phyloP scores from a whole-genome alignment of 1,140 invertebrate species.

The Philotrypesis tridentata region DNA sequence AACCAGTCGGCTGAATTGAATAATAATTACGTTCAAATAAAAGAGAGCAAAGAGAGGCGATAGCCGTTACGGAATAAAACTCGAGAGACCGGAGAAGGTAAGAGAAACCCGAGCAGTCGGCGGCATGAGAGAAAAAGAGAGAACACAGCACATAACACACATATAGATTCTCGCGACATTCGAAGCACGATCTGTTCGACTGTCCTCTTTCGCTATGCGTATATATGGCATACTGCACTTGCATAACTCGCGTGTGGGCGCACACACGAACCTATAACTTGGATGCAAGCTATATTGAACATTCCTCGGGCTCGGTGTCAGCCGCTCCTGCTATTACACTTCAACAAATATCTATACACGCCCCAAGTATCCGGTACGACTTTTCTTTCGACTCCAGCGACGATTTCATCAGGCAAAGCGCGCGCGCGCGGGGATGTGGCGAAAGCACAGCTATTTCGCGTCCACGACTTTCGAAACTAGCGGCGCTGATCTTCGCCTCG shows the following conservation, averaged over 20 bases:
- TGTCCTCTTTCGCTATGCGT: background rate
- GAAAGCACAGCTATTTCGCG: background rate
- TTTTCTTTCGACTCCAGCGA: background rate
- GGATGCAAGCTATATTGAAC: background rate
- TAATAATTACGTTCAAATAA: background rate
- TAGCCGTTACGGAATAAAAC: constrained; percentile 43
- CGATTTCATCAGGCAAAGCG: background rate
- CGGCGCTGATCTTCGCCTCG: constrained; percentile 5
- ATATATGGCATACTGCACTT: constrained; percentile 3
- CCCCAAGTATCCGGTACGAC: too few species aligned
- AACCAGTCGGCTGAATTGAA: background rate
- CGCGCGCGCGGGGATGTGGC: too few species aligned
- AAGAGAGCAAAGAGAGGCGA: background rate
- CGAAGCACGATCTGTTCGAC: constrained; percentile 30
- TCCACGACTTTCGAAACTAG: background rate
- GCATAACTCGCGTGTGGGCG: constrained; percentile 12
- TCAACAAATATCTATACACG: background rate
- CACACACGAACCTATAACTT: background rate
- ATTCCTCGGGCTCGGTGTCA: background rate
- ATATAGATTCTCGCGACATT: constrained; percentile 6
- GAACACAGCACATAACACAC: background rate
- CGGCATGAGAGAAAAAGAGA: background rate
- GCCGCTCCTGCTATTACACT: background rate
- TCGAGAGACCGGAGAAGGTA: constrained; percentile 2
- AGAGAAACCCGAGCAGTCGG: background rate